phyloP scores from a whole-genome alignment of 2,797 vertebrate genomes.

The Periophthalmus magnuspinnatus region DNA sequence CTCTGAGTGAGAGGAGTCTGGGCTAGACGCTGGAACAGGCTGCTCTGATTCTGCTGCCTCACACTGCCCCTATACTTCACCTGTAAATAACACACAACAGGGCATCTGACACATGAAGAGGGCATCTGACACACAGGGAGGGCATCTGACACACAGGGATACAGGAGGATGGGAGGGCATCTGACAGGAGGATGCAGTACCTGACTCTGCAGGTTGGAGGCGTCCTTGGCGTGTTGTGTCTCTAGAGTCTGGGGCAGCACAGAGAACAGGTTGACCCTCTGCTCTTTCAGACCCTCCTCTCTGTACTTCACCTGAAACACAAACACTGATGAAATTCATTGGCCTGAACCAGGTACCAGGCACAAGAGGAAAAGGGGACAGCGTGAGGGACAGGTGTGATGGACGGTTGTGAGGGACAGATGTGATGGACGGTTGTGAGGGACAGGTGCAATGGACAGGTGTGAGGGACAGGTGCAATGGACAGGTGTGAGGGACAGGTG shows the following conservation, averaged over 20 bases:
- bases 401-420: too few species aligned
- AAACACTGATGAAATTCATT: not conserved
- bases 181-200: constrained; percentile 30
- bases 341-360: too few species aligned
- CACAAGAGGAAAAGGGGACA: too few species aligned
- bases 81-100: constrained; percentile 59
- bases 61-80: constrained; percentile 85
- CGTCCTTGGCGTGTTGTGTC: constrained; percentile 81
- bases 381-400: too few species aligned
- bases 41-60: constrained; percentile 69
- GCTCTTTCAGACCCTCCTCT: constrained; percentile 55
- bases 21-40: constrained; percentile 62
- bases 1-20: constrained; percentile 63
- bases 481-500: too few species aligned
- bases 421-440: too few species aligned
- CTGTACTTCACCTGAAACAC: constrained; percentile 62
- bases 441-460: too few species aligned
- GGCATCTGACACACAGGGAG: too few species aligned
- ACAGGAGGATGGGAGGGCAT: too few species aligned
- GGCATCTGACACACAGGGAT: too few species aligned
- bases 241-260: constrained; percentile 85
- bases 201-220: constrained; percentile 63
- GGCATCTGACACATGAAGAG: too few species aligned
- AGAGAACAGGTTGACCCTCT: constrained; percentile 56
- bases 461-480: too few species aligned